Conservation (phyloP, 2,797 vertebrate genomes). For the Lepus oiostolus region DNA sequence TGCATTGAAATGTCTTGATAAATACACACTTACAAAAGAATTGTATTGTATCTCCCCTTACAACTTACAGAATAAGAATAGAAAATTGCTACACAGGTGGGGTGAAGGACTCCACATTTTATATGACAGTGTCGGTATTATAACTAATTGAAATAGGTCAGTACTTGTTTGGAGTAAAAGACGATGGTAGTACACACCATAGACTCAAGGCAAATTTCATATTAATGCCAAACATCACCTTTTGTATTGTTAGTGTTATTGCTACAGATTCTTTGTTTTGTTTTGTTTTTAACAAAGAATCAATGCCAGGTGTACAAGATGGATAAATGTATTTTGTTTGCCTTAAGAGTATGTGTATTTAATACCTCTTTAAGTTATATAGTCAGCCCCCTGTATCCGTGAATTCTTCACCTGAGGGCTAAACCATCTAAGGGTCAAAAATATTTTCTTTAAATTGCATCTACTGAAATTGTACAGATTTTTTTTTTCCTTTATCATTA, state of each 20-base stretch:
- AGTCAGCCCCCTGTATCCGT: too few species aligned
- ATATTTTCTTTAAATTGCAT: too few species aligned
- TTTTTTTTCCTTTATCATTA: too few species aligned
- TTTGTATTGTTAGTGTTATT: neutral
- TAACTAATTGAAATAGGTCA: neutral
- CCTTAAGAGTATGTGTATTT: neutral
- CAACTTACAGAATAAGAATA: slow-evolving; percentile 6
- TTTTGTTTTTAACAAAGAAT: neutral
- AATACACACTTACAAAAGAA: neutral
- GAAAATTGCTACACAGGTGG: neutral
- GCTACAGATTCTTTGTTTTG: neutral
- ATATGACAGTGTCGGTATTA: neutral
- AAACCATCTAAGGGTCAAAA: too few species aligned
- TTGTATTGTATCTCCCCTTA: neutral
- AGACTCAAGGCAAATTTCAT: neutral
- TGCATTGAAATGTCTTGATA: slow-evolving; percentile 76
- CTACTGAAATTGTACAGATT: too few species aligned
- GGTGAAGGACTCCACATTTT: neutral
- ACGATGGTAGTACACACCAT: neutral
- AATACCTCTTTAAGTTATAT: neutral
- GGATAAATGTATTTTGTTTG: neutral
- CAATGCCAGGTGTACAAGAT: neutral
- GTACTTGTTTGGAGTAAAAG: neutral
- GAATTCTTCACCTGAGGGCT: too few species aligned
- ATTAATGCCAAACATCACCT: neutral